A percentile compares a stretch with the other conserved stretches of the same genome.
Conservation (phyloP, 2,113 vertebrate species). For the Cricetomys ansorgei region DNA sequence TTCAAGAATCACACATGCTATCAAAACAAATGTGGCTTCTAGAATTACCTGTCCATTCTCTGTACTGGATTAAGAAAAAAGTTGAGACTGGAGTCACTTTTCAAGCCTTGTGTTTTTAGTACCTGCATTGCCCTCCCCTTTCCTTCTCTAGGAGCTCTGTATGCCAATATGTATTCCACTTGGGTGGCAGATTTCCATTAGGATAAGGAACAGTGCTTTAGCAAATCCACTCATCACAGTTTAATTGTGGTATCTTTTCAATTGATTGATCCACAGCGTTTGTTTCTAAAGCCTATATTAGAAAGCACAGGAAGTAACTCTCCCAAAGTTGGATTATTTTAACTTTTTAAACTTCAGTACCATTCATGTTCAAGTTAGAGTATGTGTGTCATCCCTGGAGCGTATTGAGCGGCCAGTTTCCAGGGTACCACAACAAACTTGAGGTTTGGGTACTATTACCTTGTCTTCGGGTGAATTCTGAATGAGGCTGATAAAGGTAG, state of each 20-base stretch:
- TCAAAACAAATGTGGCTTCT: neutral
- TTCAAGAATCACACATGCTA: neutral
- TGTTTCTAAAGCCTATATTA: neutral
- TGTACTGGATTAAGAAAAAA: neutral
- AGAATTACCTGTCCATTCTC: neutral
- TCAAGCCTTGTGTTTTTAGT: neutral
- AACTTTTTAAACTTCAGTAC: neutral
- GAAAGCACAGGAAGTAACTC: neutral
- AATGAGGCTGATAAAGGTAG: neutral
- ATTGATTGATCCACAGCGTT: neutral
- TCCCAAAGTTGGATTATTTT: neutral
- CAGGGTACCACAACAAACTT: neutral
- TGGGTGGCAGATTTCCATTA: neutral
- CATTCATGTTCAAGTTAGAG: neutral
- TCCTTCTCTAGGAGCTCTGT: neutral
- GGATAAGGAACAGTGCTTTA: neutral
- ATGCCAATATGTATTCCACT: neutral
- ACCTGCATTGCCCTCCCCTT: accelerated
- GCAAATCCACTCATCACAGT: neutral
- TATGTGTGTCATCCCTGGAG: neutral
- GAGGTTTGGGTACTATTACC: neutral
- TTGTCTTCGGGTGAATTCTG: neutral
- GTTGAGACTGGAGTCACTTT: neutral
- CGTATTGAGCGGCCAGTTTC: neutral
- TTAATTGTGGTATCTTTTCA: neutral